Evolutionary conservation across 2,888 invertebrate genomes (phyloP), one percentile per base, ranked within the genome.

Genomic region (Conops quadrifasciatus): DNA sequence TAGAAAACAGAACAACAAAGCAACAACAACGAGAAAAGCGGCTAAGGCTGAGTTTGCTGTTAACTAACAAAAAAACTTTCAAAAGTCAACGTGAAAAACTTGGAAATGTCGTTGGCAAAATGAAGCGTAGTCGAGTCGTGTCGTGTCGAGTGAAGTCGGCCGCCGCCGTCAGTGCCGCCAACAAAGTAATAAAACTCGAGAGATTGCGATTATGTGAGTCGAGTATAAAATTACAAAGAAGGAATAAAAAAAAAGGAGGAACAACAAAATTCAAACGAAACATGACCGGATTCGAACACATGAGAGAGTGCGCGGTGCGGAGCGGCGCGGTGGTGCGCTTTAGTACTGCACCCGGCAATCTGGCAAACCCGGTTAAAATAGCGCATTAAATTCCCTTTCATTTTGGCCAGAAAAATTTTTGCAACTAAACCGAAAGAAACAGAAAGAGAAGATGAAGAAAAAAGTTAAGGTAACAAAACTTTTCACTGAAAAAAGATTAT

Each of bases 191-290:
- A 67, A 59, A 67, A 67, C 58, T 59, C 47, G 60, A 45, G 58
- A 47, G 45, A 59, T 47, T 59, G 56, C 59, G 59, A 59, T 67
- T 67, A 67, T 59, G 67, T 67, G 67, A 67, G 67, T 19, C 45
- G 59, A 43, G 67, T 45, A 58, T 43, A 16, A 43, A 59, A 47
- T 59, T 45, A 30, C 56, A 26, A 2, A 4, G 9, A 4, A 53
- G 53, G 2, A n/a, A 19, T 11, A 53, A 24, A 7, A 9, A 36
- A 36, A 36, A 36, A 36, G 9, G 9, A 36, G 9, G 9, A 4
- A 36, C 9, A 36, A 36, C 5, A 36, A 36, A 36, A 36, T 7
- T 36, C 9, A 36, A 36, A 36, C 36, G 36, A 49, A n/a, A 49
- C 49, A n/a, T 49, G 19, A 49, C 49, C 49, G 49, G 49, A 49